Percentiles rank a stretch among this genome's conserved stretches.
phyloP scores from a whole-genome alignment of 2,113 vertebrate genomes.

The Carassius gibelio region DNA sequence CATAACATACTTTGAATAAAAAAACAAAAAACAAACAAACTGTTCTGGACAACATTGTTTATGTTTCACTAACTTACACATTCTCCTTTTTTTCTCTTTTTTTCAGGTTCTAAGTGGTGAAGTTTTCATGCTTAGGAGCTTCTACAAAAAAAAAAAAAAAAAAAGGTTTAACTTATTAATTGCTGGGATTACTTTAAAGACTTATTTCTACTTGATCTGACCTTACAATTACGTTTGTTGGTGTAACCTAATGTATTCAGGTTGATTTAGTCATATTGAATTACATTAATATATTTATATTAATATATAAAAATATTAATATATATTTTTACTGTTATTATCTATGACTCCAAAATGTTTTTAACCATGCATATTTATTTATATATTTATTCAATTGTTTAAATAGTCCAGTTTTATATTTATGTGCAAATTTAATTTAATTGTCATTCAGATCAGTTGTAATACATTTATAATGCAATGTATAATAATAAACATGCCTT shows the following conservation, averaged over 20 bases:
- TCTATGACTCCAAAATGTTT: slow-evolving; percentile 51
- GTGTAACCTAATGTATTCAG: background rate
- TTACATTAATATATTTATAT: background rate
- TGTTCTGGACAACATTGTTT: background rate
- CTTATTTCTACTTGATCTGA: background rate
- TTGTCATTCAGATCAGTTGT: slow-evolving; percentile 38
- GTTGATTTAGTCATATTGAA: background rate
- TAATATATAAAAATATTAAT: too few relatives aligned
- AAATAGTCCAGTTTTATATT: slow-evolving; percentile 58
- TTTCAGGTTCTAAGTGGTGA: slow-evolving; percentile 73
- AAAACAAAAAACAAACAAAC: background rate
- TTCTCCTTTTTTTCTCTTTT: background rate
- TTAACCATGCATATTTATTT: slow-evolving; percentile 74
- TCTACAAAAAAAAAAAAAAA: background rate
- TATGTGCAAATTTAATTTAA: slow-evolving; percentile 54
- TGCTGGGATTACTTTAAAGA: background rate
- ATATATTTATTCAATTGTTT: slow-evolving; percentile 72
- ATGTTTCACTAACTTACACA: background rate
- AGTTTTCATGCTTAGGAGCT: slow-evolving; percentile 69
- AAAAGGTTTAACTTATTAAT: background rate
- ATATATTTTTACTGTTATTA: slow-evolving; percentile 35
- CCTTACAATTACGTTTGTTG: background rate
- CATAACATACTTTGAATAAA: background rate
- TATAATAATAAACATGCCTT: slow-evolving; percentile 39
- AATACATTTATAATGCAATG: slow-evolving; percentile 71